These are phyloP conservation scores for Crenichthys baileyi DNA, from an alignment of 2,797 vertebrate species.

Conservation along the genomic window DNA sequence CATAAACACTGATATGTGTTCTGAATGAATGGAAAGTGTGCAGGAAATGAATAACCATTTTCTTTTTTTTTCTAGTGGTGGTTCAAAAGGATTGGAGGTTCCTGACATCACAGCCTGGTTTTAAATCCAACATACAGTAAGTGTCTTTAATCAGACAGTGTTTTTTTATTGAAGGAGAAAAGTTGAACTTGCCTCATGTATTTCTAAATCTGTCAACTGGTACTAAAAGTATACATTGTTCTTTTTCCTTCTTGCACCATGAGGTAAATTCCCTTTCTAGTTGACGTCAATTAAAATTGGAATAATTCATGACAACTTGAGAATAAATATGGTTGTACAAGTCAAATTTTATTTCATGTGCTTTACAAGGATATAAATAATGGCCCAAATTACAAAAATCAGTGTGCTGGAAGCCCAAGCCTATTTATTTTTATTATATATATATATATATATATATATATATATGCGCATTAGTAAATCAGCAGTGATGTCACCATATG, in stretches of 20 bases:
- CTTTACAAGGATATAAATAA: constrained; percentile 99
- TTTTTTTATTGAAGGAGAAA: background rate
- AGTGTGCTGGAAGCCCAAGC: constrained; percentile 99
- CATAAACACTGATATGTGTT: background rate
- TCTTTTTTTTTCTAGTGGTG: background rate
- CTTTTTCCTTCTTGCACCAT: background rate
- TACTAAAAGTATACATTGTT: too few relatives aligned
- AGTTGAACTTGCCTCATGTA: too few relatives aligned
- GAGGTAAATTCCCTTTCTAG: background rate
- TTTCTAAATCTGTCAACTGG: too few relatives aligned
- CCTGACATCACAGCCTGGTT: background rate
- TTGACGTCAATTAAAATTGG: background rate
- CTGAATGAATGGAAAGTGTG: background rate
- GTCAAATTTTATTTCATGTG: constrained; percentile 98
- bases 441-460: too few relatives aligned
- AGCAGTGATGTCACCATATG: constrained; percentile 88
- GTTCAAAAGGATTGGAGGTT: background rate
- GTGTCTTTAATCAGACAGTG: background rate
- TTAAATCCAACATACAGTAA: constrained; percentile 7
- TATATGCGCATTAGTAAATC: constrained; percentile 76
- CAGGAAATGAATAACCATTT: background rate
- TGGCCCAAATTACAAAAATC: constrained; percentile 98
- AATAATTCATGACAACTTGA: constrained; percentile 23
- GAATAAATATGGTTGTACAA: constrained; percentile 86
- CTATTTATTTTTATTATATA: too few relatives aligned